Base-by-base conservation (phyloP, 2,113 vertebrate species). In the Rousettus leschenaultii region DNA sequence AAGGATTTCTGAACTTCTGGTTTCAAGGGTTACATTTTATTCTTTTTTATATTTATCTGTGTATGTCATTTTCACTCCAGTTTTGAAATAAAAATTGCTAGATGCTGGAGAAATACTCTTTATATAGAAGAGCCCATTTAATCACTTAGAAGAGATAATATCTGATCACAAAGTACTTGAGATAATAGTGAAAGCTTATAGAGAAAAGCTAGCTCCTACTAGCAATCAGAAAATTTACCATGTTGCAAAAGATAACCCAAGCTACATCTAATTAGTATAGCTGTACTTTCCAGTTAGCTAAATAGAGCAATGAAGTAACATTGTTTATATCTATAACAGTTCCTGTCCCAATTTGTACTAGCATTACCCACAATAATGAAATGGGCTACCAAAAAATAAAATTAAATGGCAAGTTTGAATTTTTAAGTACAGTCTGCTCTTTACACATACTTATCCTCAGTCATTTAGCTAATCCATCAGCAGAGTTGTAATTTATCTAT, bases 321-420 rank as follows among this genome's bases (percentile, higher is more conserved):
- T 90, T 59, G 40, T 97, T 97, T 96, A 91, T 0, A 97, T 66
- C 45, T 89, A 33, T 74, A 97, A 59, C 30, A 89, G 68, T 97
- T 96, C 48, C 88, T 91, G 30, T 96, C 97, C 11, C 28, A 95
- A 80, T 96, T 97, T 97, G 65, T 75, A 95, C 33, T 78, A 97
- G 48, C 82, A 53, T 71, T 95, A 48, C 12, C 33, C 24, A 59
- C 82, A 93, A 97, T 97, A 97, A 98, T 98, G 95, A 95, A 92
- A 91, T 90, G 30, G 16, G 65, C 14, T 38, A 94, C 55, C n/a
- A 91, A 57, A 70, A 90, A 97, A 97, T 96, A 96, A 55, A 98
- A 97, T 96, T 97, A 96, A 97, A 85, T 4, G 13, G 18, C 66
- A 94, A 33, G 53, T 96, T 97, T 96, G 95, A 75, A 84, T 73